Evolutionary conservation across 2,797 vertebrate genomes (phyloP).

Genomic region (Petrocephalus schoutedeni): DNA sequence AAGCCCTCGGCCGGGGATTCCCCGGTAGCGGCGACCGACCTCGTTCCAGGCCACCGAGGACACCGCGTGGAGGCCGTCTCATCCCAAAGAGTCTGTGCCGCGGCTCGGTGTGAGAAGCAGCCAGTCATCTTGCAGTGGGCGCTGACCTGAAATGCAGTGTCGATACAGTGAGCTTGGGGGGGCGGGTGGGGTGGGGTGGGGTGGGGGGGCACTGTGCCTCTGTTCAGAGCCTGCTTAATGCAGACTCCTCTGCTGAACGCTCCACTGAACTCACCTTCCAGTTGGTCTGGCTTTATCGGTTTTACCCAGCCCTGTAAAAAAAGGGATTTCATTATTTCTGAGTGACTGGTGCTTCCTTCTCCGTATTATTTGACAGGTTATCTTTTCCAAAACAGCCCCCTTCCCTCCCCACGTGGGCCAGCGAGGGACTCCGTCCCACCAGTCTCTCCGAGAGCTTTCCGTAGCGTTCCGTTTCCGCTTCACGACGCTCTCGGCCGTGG

Average conservation of each 20-base stretch:
- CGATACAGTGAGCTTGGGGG: background rate
- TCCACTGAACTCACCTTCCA: background rate
- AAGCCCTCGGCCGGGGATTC: background rate
- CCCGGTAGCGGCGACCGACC: background rate
- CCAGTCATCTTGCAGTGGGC: background rate
- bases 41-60: conserved; percentile 3
- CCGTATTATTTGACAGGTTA: background rate
- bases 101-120: background rate
- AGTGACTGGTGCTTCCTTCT: background rate
- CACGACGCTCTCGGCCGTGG: background rate
- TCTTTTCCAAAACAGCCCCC: background rate
- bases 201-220: background rate
- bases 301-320: background rate
- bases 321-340: background rate
- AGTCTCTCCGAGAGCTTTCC: background rate
- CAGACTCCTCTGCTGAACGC: background rate
- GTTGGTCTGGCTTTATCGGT: background rate
- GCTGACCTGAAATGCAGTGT: background rate
- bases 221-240: background rate
- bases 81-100: background rate
- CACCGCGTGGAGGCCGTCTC: background rate
- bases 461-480: background rate
- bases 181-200: too few species aligned
- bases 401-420: background rate
- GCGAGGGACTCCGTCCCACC: background rate